These are phyloP conservation scores for Enteromius trimaculatus DNA, from an alignment of 2,797 vertebrate species.

Conservation along the genomic window DNA sequence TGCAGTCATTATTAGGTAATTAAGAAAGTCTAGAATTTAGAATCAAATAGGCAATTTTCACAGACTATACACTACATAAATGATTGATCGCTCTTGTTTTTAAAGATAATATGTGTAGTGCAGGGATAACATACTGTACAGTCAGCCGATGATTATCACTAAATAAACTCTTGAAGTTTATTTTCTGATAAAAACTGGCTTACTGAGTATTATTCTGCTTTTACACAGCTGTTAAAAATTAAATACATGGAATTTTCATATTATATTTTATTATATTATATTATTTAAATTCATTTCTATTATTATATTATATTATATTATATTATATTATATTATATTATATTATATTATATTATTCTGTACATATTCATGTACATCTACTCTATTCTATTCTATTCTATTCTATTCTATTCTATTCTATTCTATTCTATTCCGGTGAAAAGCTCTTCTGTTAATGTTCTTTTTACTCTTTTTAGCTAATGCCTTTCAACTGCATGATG, in stretches of 20 bases:
- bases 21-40: not conserved
- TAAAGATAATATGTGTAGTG: conserved; percentile 10
- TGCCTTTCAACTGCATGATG: not conserved
- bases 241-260: not conserved
- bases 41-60: not conserved
- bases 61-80: not conserved
- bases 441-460: not conserved
- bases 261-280: not conserved
- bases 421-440: not conserved
- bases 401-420: not conserved
- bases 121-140: not conserved
- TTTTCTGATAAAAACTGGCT: not conserved
- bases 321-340: too few relatives aligned
- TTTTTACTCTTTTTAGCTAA: not conserved
- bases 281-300: not conserved
- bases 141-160: not conserved
- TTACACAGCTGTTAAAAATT: conserved; percentile 6
- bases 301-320: not conserved
- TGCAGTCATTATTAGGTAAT: not conserved
- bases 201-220: not conserved
- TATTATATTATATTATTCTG: too few relatives aligned
- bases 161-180: conserved; percentile 6
- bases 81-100: not conserved
- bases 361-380: too few relatives aligned
- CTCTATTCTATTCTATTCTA: not conserved